Evolutionary conservation across 2,888 invertebrate genomes (phyloP), one percentile per base, ranked within the genome.

Genomic region (Sarcophaga rosellei): DNA sequence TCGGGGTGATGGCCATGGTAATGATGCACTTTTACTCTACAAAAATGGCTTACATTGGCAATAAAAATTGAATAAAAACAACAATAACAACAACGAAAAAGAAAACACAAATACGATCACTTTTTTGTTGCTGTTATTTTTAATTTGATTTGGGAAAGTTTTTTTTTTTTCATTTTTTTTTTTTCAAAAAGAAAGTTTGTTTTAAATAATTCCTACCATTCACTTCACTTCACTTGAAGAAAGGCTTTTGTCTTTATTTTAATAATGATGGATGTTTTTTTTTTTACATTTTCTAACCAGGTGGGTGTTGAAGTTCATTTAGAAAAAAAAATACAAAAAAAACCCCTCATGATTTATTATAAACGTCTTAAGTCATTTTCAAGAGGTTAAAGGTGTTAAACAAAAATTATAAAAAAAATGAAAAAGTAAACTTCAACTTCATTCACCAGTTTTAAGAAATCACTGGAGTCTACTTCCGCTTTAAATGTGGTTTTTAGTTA

Each of bases 161-260:
- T n/a, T n/a, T 35, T 8, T 8, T 35, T 35, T 17, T 53, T 20
- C 1, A 3, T 53, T 25, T 80, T 57, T 68, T 47, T 35, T 69
- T 81, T 77, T 79, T 57, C 75, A 75, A 84, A 86, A 86, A 84
- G 86, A 86, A 86, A 86, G 86, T 86, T 86, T 75, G 65, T 59
- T 78, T 84, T 78, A 66, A 86, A 86, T 84, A 84, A 78, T 81
- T 84, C 75, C 84, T 77, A 75, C 70, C 86, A 81, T 85, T 85
- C 84, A 79, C 75, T 75, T 69, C 20, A 61, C 15, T 17, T 61
- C 61, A 61, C 17, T 17, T 35, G 69, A 78, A 35, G 62, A 69
- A 82, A 82, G 63, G 20, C 65, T 70, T 77, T 85, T 83, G 68
- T 83, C 77, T 84, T 81, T 84, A 77, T 74, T 83, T 86, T 78